Base-by-base conservation (phyloP, 2,888 invertebrate species). In the Rotaria socialis region DNA sequence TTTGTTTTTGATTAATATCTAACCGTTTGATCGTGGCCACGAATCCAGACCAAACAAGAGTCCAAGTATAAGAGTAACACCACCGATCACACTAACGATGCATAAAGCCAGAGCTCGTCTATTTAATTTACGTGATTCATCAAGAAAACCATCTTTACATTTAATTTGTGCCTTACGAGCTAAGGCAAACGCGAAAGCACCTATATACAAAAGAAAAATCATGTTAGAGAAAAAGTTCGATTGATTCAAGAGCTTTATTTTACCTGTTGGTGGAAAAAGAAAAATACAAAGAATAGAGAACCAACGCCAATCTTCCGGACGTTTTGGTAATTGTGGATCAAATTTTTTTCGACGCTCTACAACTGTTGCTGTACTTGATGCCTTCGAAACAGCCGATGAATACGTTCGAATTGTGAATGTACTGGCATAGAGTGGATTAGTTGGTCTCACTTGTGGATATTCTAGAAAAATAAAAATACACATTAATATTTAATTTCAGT, bases 401-500 rank as follows among this genome's bases (percentile, higher is more conserved):
- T 55, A 60, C 24, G 87, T 87, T 85, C 80, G 84, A 35, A 87
- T 87, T 22, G 87, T 87, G 16, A 60, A 52, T 56, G 85, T 87
- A 43, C 85, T 85, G 58, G 87, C 75, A 55, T 87, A 87, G 14
- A 87, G 52, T 50, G 87, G 87, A 84, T 87, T 87, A 2, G 87
- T 87, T 60, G 87, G 87, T 84, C 85, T 80, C 22, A 87, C 85
- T 85, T 87, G 87, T 16, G 87, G 87, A 84, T 87, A 87, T 84
- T 87, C 85, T 60, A 35, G 22, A n/a, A 0, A 85, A 27, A 41
- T 52, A 16, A 27, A 75, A 75, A 50, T 22, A n/a, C 10, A 10
- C 11, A 41, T 11, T 5, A 84, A 14, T n/a, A n/a, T 16, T 11
- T 0, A 14, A 14, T 55, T 50, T 84, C 11, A 52, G 3, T 52